Conservation (phyloP, 2,113 vertebrate species). For the Chroicocephalus ridibundus region DNA sequence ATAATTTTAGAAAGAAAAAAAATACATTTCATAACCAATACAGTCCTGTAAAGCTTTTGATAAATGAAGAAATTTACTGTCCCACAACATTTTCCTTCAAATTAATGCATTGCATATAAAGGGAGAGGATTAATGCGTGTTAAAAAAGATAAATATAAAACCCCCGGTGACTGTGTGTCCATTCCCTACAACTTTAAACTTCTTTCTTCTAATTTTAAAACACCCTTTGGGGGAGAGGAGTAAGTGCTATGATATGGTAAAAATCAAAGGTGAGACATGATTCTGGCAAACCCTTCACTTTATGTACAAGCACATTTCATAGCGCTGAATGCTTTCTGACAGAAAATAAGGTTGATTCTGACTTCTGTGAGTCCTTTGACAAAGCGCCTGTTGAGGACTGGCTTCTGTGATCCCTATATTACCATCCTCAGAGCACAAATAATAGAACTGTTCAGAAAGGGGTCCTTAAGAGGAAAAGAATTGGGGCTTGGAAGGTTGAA, state of each 20-base stretch:
- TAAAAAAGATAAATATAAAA: neutral
- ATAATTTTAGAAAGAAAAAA: neutral
- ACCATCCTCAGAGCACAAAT: neutral
- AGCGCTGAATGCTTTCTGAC: neutral
- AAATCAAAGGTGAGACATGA: neutral
- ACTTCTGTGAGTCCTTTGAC: neutral
- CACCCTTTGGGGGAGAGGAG: fast-evolving
- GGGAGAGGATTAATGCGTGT: neutral
- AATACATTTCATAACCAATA: neutral
- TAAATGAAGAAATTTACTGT: neutral
- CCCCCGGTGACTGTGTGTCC: neutral
- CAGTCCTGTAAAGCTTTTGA: neutral
- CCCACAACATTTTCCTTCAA: neutral
- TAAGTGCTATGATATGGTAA: neutral
- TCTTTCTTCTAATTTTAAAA: neutral
- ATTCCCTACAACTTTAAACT: neutral
- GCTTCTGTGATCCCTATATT: neutral
- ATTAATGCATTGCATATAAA: neutral
- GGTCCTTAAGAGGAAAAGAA: neutral
- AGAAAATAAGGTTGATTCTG: neutral
- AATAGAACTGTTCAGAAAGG: neutral
- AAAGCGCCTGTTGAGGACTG: neutral
- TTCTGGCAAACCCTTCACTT: neutral
- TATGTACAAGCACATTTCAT: neutral
- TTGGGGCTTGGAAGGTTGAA: neutral